Evolutionary conservation across 2,113 vertebrate species (phyloP).

Genomic region (Notothenia rossii): DNA sequence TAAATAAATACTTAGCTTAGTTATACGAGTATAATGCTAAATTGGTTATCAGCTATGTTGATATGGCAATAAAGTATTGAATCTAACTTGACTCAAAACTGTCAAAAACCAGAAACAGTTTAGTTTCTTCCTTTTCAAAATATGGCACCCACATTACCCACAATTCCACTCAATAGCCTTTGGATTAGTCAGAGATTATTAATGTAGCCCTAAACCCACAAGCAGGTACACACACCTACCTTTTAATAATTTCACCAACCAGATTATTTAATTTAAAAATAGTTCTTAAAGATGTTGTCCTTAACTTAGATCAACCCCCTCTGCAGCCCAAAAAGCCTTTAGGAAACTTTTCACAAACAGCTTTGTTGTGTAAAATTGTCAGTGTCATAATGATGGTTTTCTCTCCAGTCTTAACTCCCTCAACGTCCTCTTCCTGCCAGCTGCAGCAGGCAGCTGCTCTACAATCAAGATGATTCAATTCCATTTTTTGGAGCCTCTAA

Average conservation of each 20-base stretch:
- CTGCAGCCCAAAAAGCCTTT: neutral
- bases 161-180: neutral
- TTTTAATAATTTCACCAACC: too few relatives aligned
- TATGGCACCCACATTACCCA: neutral
- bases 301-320: neutral
- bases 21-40: too few relatives aligned
- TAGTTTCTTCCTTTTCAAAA: neutral
- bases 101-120: too few relatives aligned
- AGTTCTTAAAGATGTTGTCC: neutral
- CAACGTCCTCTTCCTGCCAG: constrained; percentile 28
- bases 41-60: too few relatives aligned
- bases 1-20: too few relatives aligned
- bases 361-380: neutral
- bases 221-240: too few relatives aligned
- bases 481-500: constrained; percentile 28
- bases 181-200: neutral
- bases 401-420: constrained; percentile 21
- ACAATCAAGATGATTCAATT: constrained; percentile 56
- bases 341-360: neutral
- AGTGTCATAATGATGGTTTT: constrained; percentile 3
- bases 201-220: too few relatives aligned
- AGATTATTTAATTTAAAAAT: too few relatives aligned
- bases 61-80: too few relatives aligned
- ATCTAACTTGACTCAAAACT: too few relatives aligned
- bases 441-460: constrained; percentile 58